Evolutionary conservation across 2,888 invertebrate genomes (phyloP).

Genomic region (Lasioglossum leucozonium): DNA sequence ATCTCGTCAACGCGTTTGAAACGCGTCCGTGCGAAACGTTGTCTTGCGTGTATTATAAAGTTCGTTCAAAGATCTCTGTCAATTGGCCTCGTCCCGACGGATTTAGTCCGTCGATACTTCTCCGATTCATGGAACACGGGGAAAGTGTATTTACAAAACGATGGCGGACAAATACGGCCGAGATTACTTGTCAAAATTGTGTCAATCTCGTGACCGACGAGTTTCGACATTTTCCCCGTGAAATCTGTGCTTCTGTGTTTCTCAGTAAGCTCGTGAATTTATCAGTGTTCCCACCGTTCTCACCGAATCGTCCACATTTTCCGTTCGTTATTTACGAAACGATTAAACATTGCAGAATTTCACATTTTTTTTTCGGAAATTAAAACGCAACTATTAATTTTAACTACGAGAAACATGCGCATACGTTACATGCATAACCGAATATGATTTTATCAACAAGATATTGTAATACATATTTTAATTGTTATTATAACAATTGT

Average conservation of each 20-base stretch:
- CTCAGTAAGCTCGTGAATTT: background rate
- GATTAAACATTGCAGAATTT: background rate
- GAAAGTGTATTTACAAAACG: constrained; percentile 67
- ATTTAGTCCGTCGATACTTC: constrained; percentile 5
- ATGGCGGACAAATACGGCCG: constrained; percentile 66
- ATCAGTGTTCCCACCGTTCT: background rate
- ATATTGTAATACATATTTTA: background rate
- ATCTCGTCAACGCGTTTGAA: constrained; percentile 23
- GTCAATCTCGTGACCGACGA: constrained; percentile 69
- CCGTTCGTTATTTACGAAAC: background rate
- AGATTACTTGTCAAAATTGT: constrained; percentile 79
- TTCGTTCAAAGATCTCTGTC: background rate
- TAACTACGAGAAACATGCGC: background rate
- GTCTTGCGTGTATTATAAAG: background rate
- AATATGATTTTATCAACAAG: background rate
- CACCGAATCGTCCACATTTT: background rate
- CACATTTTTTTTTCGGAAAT: background rate
- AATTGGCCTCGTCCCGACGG: background rate
- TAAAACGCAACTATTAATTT: background rate
- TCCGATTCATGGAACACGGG: constrained; percentile 37
- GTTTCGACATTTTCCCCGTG: constrained; percentile 66
- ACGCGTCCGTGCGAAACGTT: background rate
- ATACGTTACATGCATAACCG: background rate
- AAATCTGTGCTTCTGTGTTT: background rate
- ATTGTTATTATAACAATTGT: background rate